Base-by-base conservation (phyloP, 1,140 invertebrate genomes). In the Drosophila pandora region DNA sequence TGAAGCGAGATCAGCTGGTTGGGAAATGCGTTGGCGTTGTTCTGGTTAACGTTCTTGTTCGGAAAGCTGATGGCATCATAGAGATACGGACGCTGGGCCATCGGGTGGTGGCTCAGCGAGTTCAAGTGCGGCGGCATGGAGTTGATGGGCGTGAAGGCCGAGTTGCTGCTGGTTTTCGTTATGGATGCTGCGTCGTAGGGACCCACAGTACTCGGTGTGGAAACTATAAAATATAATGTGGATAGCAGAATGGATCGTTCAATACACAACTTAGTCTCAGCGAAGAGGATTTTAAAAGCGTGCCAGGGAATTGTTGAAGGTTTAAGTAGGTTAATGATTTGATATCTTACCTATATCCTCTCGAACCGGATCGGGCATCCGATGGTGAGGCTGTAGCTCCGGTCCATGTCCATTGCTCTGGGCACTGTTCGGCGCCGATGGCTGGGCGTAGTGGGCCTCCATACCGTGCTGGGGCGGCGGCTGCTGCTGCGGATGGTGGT, bases 1-100 rank as follows among this genome's bases (percentile, higher is more conserved):
- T 99, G 97, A 48, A 99, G 94, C 75, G 97, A 98, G 90, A 99
- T 98, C 90, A 99, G 93, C 92, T 98, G 97, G 92, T 98, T 98
- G 54, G 97, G 97, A 92, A 98, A 98, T 62, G 95, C 95, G 84
- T 95, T 96, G 60, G 95, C 93, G 43, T 90, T 89, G 41, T 92
- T 92, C 83, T 94, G 94, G 54, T 91, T 91, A 28, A 91, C 82
- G 55, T 89, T 90, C 77, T 92, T 92, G 59, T 92, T 92, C 92
- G 94, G 95, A 93, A 97, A 97, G 79, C 96, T 96, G 81, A 98
- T 95, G 22, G 97, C 96, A 88, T 99, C 98, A 93, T 99, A 99
- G 30, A 98, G 95, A 93, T 98, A 99, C 50, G 96, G 95, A 81
- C 96, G 93, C 74, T 95, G 94, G 2, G 95, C 94, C 72, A 96